Evolutionary conservation across 2,113 vertebrate genomes (phyloP), one percentile per base, ranked within the genome.

Genomic region (Eptesicus fuscus): DNA sequence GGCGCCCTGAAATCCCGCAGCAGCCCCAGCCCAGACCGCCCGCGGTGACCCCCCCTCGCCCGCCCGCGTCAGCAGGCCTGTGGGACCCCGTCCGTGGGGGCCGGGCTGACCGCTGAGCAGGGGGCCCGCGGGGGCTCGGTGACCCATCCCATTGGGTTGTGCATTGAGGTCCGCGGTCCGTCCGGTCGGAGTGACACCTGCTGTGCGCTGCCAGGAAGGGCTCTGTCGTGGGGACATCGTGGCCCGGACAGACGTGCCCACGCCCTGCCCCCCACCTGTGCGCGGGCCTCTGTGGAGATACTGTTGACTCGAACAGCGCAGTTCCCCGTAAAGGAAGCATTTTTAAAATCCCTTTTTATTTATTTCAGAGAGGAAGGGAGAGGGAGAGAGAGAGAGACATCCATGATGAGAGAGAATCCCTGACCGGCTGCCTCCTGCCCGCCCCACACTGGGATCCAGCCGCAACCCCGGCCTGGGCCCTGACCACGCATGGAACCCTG

Each of bases 401-500:
- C 28, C 0, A 8, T 56, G 7, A 8, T 22, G 53, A 22, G 53
- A 56, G 53, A 22, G 53, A 2, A 56, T 56, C 53, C 22, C 53
- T 56, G 53, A 22, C 18, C 5, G 7, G 18, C 53, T 56, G 53
- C 53, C 53, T 56, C 49, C 17, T 51, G 49, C 17, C 1, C 0
- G 17, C 53, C 20, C 53, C 18, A 1, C 53, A 11, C 23, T 25
- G 56, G 56, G 56, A 25, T 11, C 2, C 4, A 28, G 56, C 28
- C 28, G 5, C 61, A 2, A 13, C 61, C 61, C 10, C 1, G 61
- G 28, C 61, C 25, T 32, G 28, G 32, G 28, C 61, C 61, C 61
- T 3, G 61, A 0, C 12, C 2, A 28, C 1, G 61, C 30, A 32
- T 2, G 4, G 61, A 63, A 63, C 61, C 11, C 1, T 2, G 59